Evolutionary conservation across 2,888 invertebrate genomes (phyloP), one percentile per base, ranked within the genome.

Genomic region (Epinotia brunnichana): DNA sequence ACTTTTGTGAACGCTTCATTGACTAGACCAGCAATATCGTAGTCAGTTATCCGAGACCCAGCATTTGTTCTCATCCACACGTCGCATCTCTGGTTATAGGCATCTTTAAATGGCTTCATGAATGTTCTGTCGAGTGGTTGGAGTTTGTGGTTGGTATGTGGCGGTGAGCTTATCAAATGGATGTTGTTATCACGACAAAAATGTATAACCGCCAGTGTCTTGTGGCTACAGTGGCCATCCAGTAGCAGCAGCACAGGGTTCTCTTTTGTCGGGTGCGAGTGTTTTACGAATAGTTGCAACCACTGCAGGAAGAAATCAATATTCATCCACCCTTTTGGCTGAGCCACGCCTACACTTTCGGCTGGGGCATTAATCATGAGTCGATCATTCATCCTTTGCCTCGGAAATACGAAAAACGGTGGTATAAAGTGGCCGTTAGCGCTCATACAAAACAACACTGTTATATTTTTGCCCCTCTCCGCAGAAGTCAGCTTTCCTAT

Each of bases 291-390:
- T 39, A 60, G 44, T 51, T 71, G 62, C 21, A 78, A 51, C 68
- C 57, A 77, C 67, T 75, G 24, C 2, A 77, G 29, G 70, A 79
- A 77, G 41, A 78, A 64, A 7, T 75, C 74, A 56, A 64, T 70
- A 62, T 77, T 80, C 72, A 79, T 78, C 78, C 76, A 79, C 9
- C 78, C 78, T 63, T 76, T 78, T 57, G 76, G 76, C 66, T 77
- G 75, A 24, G 77, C 77, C 21, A 77, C 75, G 64, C 74, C 77
- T 19, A 73, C 64, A 44, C 76, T 78, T 17, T 76, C 77, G 48
- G 73, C 59, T 41, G 78, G 78, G 57, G 78, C 75, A 77, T 76
- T 75, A 1, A 76, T 76, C 75, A 76, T 75, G 9, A 79, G 73
- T 21, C 75, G 19, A 21, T 76, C 75, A 75, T 77, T 74, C 75